These are phyloP conservation scores for Ceriagrion tenellum DNA, from an alignment of 2,888 invertebrate genomes.

Conservation along the genomic window DNA sequence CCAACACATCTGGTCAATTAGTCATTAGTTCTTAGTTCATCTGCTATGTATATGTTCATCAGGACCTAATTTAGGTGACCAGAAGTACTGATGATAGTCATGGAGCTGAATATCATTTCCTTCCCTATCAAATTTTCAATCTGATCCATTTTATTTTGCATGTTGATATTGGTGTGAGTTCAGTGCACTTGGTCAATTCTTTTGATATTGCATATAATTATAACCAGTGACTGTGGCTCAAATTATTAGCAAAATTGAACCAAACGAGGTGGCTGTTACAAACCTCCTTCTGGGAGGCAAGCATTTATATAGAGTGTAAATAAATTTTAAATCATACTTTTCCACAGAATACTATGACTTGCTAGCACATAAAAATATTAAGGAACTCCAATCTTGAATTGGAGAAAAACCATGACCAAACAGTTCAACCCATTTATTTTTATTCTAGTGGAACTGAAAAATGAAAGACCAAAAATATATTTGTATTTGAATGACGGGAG, in stretches of 20 bases:
- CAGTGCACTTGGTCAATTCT: background rate
- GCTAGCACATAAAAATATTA: background rate
- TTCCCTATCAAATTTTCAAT: background rate
- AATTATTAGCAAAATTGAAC: background rate
- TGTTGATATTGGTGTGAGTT: background rate
- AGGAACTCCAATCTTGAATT: background rate
- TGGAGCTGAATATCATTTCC: background rate
- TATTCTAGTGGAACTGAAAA: background rate
- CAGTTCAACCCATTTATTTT: background rate
- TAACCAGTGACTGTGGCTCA: background rate
- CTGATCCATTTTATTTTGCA: background rate
- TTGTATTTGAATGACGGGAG: background rate
- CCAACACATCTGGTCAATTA: background rate
- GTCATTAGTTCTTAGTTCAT: background rate
- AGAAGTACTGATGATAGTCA: background rate
- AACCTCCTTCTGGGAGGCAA: conserved; percentile 21
- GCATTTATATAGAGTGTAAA: background rate
- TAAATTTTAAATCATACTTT: conserved; percentile 31
- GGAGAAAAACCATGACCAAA: conserved; percentile 57
- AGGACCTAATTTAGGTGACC: background rate
- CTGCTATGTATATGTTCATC: background rate
- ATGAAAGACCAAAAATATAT: conserved; percentile 9
- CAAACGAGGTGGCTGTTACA: background rate
- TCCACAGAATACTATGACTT: background rate
- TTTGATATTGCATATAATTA: background rate